These are phyloP conservation scores for Hestina assimilis DNA, from an alignment of 1,140 invertebrate species.

Conservation along the genomic window DNA sequence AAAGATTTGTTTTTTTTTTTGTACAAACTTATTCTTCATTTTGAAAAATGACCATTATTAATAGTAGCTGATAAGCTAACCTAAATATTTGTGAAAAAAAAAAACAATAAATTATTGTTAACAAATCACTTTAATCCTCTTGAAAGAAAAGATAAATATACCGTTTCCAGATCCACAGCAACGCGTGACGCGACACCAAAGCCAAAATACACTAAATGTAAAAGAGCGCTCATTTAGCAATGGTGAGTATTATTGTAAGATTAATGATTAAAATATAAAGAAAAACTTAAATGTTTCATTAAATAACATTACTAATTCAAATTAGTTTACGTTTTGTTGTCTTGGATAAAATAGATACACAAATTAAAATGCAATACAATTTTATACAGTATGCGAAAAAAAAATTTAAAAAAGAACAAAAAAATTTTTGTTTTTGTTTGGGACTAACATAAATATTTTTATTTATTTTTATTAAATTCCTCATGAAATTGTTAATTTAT, in stretches of 20 bases:
- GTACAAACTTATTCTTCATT: not conserved
- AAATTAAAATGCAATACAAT: no score
- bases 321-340: no score
- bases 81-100: not conserved
- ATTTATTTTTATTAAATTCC: no score
- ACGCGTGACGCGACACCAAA: constrained; percentile 65
- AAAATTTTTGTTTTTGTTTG: no score
- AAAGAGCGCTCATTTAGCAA: constrained; percentile 44
- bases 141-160: constrained; percentile 1
- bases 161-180: constrained; percentile 60
- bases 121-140: not conserved
- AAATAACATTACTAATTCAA: not conserved
- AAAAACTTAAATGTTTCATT: not conserved
- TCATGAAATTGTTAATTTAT: no score
- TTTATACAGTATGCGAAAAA: not conserved
- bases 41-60: not conserved
- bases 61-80: not conserved
- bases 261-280: not conserved
- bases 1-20: no score
- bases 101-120: not conserved
- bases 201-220: constrained; percentile 44
- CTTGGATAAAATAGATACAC: no score
- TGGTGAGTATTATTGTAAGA: constrained; percentile 33
- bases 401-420: no score
- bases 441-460: no score